A percentile compares a stretch with the other conserved stretches of the same genome.
Conservation (phyloP, 2,888 invertebrate species). For the Ectemnius continuus region DNA sequence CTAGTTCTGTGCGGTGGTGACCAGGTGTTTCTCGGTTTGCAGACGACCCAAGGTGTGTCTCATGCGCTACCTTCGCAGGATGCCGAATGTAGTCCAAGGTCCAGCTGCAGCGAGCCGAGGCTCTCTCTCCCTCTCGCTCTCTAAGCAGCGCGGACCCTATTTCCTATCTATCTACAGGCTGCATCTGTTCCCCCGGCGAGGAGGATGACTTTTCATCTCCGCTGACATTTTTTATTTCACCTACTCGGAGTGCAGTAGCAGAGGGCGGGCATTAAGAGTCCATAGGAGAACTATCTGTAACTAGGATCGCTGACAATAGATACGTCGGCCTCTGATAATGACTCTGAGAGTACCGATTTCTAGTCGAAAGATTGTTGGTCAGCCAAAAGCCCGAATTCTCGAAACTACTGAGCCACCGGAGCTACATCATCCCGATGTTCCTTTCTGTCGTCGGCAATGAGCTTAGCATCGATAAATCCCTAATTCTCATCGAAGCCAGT, state of each 20-base stretch:
- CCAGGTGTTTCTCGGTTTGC: constrained; percentile 52
- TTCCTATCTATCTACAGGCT: constrained; percentile 34
- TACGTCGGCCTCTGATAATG: constrained; percentile 11
- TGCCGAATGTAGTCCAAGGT: constrained; percentile 54
- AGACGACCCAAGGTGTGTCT: constrained; percentile 54
- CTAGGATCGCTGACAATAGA: constrained; percentile 18
- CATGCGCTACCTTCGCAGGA: constrained; percentile 39
- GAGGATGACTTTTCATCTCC: constrained; percentile 50
- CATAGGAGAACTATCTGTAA: constrained; percentile 25
- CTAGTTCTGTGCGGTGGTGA: constrained; percentile 14
- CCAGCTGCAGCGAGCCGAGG: constrained; percentile 51
- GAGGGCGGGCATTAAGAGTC: constrained; percentile 14
- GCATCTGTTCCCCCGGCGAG: constrained; percentile 50
- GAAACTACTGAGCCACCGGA: no score
- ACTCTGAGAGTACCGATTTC: no score
- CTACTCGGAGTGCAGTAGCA: constrained; percentile 25
- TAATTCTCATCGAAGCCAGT: constrained; percentile 30
- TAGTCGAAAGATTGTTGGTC: no score
- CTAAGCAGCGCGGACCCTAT: constrained; percentile 19
- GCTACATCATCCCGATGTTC: neutral
- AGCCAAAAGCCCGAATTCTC: no score
- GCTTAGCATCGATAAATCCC: constrained; percentile 33
- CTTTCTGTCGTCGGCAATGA: constrained; percentile 14
- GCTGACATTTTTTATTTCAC: constrained; percentile 19
- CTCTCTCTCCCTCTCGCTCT: constrained; percentile 2